Base-by-base conservation (phyloP, 2,797 vertebrate species). In the Steatocranus sp. region DNA sequence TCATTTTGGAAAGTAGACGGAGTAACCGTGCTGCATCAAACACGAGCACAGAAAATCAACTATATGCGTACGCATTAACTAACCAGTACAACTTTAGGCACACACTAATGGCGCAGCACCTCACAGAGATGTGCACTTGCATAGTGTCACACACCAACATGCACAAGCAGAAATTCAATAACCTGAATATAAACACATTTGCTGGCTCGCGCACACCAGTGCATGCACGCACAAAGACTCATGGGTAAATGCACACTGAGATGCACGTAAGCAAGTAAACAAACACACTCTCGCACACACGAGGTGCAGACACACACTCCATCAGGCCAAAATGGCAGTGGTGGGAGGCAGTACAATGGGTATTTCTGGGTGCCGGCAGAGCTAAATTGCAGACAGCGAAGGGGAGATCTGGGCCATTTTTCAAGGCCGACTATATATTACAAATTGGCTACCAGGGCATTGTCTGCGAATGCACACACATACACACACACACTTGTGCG, bases 351-450 rank as follows among this genome's bases (percentile, higher is more conserved):
- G 89, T 82, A 92, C 90, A 91, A 92, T 93, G 87, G 88, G 89
- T 93, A 91, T 92, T 93, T 92, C 94, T 82, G 88, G 91, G 93
- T 82, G 86, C 88, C 92, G 84, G 90, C 92, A 88, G 88, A 93
- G 93, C 91, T 94, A 95, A 95, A 96, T 94, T 96, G 94, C 93
- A 94, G 94, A 94, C 93, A 94, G 94, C 85, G 79, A 91, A 90
- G 75, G 80, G 83, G 92, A 95, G 94, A 96, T 95, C 94, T 94
- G 94, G 91, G 88, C 94, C 94, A 96, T 95, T 96, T 95, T 95
- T 96, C 95, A 96, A 94, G 93, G 91, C 89, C 49, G 87, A 95
- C 95, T 92, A 89, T 94, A 93, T 95, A 95, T 96, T 95, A 95
- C 94, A 95, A 94, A 93, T 93, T 94, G 92, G 92, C 91, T 91